Base-by-base conservation (phyloP, 2,888 invertebrate genomes). In the Diaprepes abbreviatus region DNA sequence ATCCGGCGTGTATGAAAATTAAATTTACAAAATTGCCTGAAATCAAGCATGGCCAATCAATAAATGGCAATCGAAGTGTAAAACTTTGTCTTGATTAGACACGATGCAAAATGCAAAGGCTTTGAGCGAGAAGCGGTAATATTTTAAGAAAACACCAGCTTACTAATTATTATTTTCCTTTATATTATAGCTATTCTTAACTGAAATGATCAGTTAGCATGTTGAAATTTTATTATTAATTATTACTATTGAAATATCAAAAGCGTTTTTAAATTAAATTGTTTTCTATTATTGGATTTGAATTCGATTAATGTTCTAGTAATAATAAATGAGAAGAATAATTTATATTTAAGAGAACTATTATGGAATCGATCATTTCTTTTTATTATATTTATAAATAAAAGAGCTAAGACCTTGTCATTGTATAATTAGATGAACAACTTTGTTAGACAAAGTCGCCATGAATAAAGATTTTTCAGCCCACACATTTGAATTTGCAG, bases 31-130 rank as follows among this genome's bases (percentile, higher is more conserved):
- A 74, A 74, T 74, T 71, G 70, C 70, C 74, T 73, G 74, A 75
- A 75, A 74, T 74, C 76, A 74, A 75, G 72, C 76, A 73, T 73
- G 54, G 65, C 73, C 74, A 74, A 76, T 77, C 75, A 74, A 76
- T 76, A 77, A 77, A 75, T 74, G 74, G 72, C 74, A 75, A 76
- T 76, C 72, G 75, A 72, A 74, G 74, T 74, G 74, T 75, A 75
- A 75, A 74, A 77, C 69, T 74, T 71, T 70, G 71, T 64, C 40
- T 55, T 66, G 65, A 70, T 70, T 70, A 70, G 65, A 65, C 45
- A 70, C 59, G 70, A 65, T 62, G 62, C 55, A 67, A 67, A 40
- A 66, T 43, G 66, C 54, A 66, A 66, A 40, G 33, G 55, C 36
- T 55, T 43, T 45, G 14, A 67, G 45, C 55, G 62, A 62, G 48